These are phyloP conservation scores for Lasioglossum calceatum DNA, from an alignment of 2,888 invertebrate genomes.

Conservation along the genomic window DNA sequence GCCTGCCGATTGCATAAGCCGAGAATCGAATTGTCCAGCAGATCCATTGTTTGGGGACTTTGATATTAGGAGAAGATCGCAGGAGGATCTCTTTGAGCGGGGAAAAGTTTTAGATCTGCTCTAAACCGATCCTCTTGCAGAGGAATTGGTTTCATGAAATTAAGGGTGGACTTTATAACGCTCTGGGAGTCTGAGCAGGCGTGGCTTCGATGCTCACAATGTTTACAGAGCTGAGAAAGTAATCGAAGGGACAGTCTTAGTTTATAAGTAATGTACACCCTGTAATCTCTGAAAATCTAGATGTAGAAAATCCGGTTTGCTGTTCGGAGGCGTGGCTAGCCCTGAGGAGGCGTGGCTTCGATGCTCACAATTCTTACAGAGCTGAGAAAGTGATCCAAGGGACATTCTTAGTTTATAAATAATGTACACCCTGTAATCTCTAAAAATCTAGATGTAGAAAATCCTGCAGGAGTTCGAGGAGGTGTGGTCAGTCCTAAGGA, in stretches of 20 bases:
- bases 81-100: not conserved
- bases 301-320: too few species aligned
- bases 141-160: not conserved
- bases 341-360: too few species aligned
- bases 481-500: too few species aligned
- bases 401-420: too few species aligned
- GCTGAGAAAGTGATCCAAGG: not conserved
- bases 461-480: too few species aligned
- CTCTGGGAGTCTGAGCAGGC: too few species aligned
- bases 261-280: accelerated
- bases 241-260: accelerated
- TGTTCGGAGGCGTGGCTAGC: too few species aligned
- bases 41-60: conserved; percentile 12
- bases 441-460: too few species aligned
- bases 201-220: too few species aligned
- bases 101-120: not conserved
- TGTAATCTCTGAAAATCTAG: too few species aligned
- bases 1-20: conserved; percentile 23
- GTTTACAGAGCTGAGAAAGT: not conserved
- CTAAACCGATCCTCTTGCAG: not conserved
- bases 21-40: conserved; percentile 9
- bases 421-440: too few species aligned
- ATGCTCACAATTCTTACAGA: too few species aligned
- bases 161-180: not conserved
- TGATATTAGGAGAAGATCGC: not conserved